phyloP scores from a whole-genome alignment of 2,113 vertebrate species.

The Corythornis cristatus region DNA sequence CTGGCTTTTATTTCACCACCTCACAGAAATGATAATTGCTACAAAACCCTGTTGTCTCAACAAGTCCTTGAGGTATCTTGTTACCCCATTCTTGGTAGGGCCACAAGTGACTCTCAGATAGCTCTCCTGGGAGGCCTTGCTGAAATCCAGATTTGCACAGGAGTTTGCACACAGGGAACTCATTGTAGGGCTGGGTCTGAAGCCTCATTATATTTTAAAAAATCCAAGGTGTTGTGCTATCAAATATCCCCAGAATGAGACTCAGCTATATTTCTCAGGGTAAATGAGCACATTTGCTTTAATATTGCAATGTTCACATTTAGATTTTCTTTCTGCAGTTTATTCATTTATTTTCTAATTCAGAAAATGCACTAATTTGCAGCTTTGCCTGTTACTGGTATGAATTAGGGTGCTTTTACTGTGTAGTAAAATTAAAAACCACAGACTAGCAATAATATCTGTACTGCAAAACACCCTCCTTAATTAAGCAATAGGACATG shows the following conservation, averaged over 20 bases:
- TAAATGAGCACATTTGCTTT: conserved; percentile 33
- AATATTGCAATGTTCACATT: conserved; percentile 11
- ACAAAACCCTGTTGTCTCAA: conserved; percentile 12
- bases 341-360: conserved; percentile 65
- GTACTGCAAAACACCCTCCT: conserved; percentile 60
- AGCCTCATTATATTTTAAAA: conserved; percentile 17
- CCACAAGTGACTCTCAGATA: not conserved
- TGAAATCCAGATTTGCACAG: not conserved
- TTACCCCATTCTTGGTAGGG: not conserved
- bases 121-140: not conserved
- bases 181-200: conserved; percentile 40
- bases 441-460: conserved; percentile 68
- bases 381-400: conserved; percentile 41
- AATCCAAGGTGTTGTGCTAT: not conserved
- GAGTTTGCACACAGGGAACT: not conserved
- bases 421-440: conserved; percentile 63
- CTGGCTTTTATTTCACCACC: conserved; percentile 8
- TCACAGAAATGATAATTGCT: not conserved
- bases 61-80: not conserved
- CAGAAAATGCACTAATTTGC: conserved; percentile 65
- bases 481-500: conserved; percentile 73
- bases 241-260: conserved; percentile 30
- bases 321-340: conserved; percentile 46
- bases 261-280: conserved; percentile 25
- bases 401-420: conserved; percentile 57